Evolutionary conservation across 2,888 invertebrate species (phyloP).

Genomic region (Siphlonurus alternatus): DNA sequence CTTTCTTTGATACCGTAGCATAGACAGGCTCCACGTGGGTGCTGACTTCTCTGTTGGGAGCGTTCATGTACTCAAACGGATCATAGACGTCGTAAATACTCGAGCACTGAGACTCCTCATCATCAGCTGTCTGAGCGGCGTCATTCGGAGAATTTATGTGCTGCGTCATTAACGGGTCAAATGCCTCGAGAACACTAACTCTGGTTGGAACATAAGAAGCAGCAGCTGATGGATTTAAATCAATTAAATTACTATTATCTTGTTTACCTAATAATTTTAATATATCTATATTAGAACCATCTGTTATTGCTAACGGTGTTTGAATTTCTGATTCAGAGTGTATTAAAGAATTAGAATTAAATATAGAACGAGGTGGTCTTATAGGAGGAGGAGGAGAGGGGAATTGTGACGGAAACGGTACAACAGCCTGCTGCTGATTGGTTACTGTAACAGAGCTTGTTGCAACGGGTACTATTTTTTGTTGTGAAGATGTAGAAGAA

Average conservation of each 20-base stretch:
- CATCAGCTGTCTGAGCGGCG: slow-evolving; percentile 16
- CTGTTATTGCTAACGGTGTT: not conserved
- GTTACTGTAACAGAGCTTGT: not conserved
- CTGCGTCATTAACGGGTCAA: slow-evolving; percentile 62
- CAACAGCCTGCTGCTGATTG: not conserved
- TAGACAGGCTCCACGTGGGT: slow-evolving; percentile 45
- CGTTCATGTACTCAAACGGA: slow-evolving; percentile 61
- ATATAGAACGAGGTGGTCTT: not conserved
- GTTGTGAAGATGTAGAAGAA: not conserved
- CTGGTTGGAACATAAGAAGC: slow-evolving; percentile 15
- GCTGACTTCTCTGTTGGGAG: slow-evolving; percentile 43
- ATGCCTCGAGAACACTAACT: slow-evolving; percentile 66
- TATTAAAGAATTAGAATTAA: not conserved
- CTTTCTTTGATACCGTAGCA: slow-evolving; percentile 44
- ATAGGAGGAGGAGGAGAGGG: not conserved
- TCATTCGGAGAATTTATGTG: slow-evolving; percentile 34
- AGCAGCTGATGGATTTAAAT: slow-evolving; percentile 27
- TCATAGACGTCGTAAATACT: slow-evolving; percentile 60
- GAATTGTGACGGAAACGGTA: not conserved
- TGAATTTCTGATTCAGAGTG: not conserved
- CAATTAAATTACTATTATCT: slow-evolving; percentile 38
- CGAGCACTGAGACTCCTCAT: slow-evolving; percentile 33
- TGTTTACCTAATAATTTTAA: slow-evolving; percentile 30
- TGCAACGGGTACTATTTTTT: not conserved
- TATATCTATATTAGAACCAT: slow-evolving; percentile 20